Evolutionary conservation across 2,888 invertebrate species (phyloP).

Genomic region (Xestia sexstrigata): DNA sequence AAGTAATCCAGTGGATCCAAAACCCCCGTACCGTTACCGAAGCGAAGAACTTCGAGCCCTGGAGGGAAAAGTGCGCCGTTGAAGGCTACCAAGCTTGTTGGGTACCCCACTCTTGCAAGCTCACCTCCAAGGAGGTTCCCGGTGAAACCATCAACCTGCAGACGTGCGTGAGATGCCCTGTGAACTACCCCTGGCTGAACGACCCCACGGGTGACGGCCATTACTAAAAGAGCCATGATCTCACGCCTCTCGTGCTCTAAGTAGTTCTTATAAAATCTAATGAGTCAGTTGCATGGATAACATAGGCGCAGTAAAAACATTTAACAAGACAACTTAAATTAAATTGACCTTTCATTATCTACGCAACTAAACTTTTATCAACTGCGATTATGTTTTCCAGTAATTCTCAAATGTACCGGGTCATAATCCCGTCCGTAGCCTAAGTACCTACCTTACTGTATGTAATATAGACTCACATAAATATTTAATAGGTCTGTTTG

Average conservation of each 20-base stretch:
- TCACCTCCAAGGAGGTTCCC: constrained; percentile 97
- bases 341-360: constrained; percentile 41
- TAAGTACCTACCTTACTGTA: constrained; percentile 89
- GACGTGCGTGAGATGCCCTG: constrained; percentile 98
- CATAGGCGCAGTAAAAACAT: constrained; percentile 77
- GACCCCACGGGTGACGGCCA: constrained; percentile 97
- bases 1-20: constrained; percentile 98
- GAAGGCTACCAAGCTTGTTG: constrained; percentile 96
- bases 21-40: constrained; percentile 96
- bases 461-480: constrained; percentile 91
- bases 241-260: constrained; percentile 85
- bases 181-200: constrained; percentile 98
- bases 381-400: constrained; percentile 85
- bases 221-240: constrained; percentile 92
- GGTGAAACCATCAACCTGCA: constrained; percentile 98
- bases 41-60: constrained; percentile 97
- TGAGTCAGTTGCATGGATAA: constrained; percentile 81
- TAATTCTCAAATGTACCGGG: constrained; percentile 89
- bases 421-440: constrained; percentile 90
- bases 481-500: constrained; percentile 90
- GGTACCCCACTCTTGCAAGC: constrained; percentile 97
- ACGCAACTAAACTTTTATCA: constrained; percentile 51
- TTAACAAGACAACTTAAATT: constrained; percentile 56
- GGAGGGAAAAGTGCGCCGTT: constrained; percentile 98
- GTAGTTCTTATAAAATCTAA: constrained; percentile 85